Conservation (phyloP, 2,888 invertebrate species). For the Aporophyla nigra region DNA sequence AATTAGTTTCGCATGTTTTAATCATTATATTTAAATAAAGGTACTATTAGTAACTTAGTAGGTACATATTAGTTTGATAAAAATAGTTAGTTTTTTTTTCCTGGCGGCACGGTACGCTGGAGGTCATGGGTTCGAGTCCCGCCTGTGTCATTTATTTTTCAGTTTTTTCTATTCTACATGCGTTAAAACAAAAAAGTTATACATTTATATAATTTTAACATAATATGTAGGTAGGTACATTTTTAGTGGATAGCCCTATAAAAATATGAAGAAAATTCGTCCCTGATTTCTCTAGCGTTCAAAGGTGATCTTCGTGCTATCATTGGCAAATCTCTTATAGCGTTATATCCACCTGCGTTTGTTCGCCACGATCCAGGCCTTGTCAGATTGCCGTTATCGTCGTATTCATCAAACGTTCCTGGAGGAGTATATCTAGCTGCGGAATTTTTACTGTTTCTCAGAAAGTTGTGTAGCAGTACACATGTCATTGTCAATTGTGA, state of each 20-base stretch:
- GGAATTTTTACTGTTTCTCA: constrained; percentile 49
- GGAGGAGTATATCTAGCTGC: constrained; percentile 55
- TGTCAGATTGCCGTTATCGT: constrained; percentile 35
- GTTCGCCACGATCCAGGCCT: constrained; percentile 55
- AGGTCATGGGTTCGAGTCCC: too few relatives aligned
- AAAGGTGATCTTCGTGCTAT: constrained; percentile 59
- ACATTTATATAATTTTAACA: constrained; percentile 8
- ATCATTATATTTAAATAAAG: background rate
- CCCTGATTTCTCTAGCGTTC: constrained; percentile 54
- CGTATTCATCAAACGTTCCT: constrained; percentile 63
- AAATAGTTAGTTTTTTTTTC: constrained; percentile 12
- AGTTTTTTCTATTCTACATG: constrained; percentile 33
- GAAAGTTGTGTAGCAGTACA: constrained; percentile 69
- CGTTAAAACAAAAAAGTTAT: constrained; percentile 36
- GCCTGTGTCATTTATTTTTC: too few relatives aligned
- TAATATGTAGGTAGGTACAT: constrained; percentile 24
- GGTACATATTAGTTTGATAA: background rate
- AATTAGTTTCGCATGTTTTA: constrained; percentile 49
- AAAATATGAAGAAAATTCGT: constrained; percentile 58
- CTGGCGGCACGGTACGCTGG: too few relatives aligned
- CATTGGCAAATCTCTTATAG: constrained; percentile 52
- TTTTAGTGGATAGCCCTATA: constrained; percentile 33
- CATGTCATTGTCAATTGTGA: constrained; percentile 70
- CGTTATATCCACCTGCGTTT: constrained; percentile 49
- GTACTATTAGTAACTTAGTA: too few relatives aligned